Conservation (phyloP, 2,888 invertebrate species). For the Drymonia ruficornis region DNA sequence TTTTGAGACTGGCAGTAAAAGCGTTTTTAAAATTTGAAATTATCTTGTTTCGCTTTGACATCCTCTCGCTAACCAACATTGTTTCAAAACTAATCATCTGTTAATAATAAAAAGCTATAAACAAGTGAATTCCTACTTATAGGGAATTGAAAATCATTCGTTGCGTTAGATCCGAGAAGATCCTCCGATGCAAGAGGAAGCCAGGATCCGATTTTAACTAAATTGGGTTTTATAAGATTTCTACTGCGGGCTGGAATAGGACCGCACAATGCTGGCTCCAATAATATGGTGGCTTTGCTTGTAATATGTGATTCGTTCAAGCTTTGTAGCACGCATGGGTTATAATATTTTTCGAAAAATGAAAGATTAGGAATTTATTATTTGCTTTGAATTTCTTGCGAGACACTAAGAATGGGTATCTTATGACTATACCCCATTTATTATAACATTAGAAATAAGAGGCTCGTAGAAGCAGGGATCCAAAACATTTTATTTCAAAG, state of each 20-base stretch:
- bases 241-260: conserved; percentile 35
- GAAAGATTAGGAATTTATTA: not conserved
- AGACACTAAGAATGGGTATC: too few relatives aligned
- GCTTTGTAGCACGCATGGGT: not conserved
- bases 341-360: not conserved
- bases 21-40: too few relatives aligned
- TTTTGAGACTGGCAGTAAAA: too few relatives aligned
- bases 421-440: too few relatives aligned
- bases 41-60: not conserved
- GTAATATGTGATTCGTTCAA: conserved; percentile 15
- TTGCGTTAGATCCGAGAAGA: conserved; percentile 52
- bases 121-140: conserved; percentile 63
- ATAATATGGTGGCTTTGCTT: conserved; percentile 23
- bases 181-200: conserved; percentile 50
- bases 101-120: conserved; percentile 52
- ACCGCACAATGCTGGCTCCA: conserved; percentile 35
- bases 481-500: too few relatives aligned
- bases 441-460: too few relatives aligned
- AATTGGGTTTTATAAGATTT: conserved; percentile 70
- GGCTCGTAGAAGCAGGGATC: too few relatives aligned
- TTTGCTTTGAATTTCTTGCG: not conserved
- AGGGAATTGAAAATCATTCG: conserved; percentile 71
- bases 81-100: conserved; percentile 33
- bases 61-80: not conserved
- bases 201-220: conserved; percentile 67